phyloP scores from a whole-genome alignment of 2,888 invertebrate species.

The Agapetus fuscipes region DNA sequence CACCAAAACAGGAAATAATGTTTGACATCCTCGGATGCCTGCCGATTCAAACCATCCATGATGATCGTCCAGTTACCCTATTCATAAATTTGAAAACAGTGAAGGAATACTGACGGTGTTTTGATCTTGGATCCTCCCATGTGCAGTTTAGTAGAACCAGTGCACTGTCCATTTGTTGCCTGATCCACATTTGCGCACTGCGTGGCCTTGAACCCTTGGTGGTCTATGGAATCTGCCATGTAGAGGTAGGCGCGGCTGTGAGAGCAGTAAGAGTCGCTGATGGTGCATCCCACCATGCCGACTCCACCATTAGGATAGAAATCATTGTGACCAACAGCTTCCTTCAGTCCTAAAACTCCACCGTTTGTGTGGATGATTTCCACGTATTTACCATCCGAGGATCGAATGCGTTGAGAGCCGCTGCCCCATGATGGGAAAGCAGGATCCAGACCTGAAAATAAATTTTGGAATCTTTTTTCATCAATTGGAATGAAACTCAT shows the following conservation, averaged over 20 bases:
- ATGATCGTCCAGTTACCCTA: too few relatives aligned
- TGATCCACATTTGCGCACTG: constrained; percentile 27
- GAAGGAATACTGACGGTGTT: constrained; percentile 9
- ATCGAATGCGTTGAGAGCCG: constrained; percentile 26
- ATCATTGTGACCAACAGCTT: constrained; percentile 39
- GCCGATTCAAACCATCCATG: too few relatives aligned
- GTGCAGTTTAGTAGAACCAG: constrained; percentile 29
- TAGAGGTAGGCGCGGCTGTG: constrained; percentile 31
- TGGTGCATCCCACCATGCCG: constrained; percentile 32
- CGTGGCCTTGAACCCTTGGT: constrained; percentile 29
- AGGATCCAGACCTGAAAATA: constrained; percentile 33
- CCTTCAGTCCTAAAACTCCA: constrained; percentile 34
- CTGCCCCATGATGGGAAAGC: constrained; percentile 33
- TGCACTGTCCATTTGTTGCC: constrained; percentile 25
- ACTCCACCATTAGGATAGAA: constrained; percentile 34
- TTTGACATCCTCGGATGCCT: too few relatives aligned
- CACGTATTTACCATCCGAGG: constrained; percentile 34
- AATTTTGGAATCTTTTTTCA: too few relatives aligned
- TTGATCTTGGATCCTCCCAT: constrained; percentile 24
- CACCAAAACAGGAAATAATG: too few relatives aligned
- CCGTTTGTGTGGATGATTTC: constrained; percentile 38
- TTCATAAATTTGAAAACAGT: too few relatives aligned
- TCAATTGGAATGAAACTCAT: too few relatives aligned
- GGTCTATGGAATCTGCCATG: constrained; percentile 30
- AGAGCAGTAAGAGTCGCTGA: constrained; percentile 28